Evolutionary conservation across 2,797 vertebrate genomes (phyloP), one percentile per base, ranked within the genome.

Genomic region (Gymnocypris eckloni): DNA sequence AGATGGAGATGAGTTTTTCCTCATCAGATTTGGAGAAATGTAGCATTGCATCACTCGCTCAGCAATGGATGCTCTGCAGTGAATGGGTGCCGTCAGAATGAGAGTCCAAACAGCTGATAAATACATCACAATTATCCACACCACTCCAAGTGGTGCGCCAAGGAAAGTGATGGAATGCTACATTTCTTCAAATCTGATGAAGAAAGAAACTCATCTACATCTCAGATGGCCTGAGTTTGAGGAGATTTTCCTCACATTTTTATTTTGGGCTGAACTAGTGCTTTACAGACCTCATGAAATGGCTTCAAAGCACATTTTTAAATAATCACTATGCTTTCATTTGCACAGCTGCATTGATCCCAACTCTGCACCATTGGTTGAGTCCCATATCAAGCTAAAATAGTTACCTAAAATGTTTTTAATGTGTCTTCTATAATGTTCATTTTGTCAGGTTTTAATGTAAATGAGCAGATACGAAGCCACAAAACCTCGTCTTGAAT

Each of bases 281-380:
- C 64, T 66, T 9, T 67, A 67, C 28, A 67, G 81, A 82, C 69
- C 81, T 56, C 67, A 28, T 82, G 67, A 82, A 67, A 37, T 37
- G 64, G 28, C 28, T 37, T 67, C 33, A 67, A 82, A 77, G 75
- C 50, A 56, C 20, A 8, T n/a, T 77, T 56, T 39, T 39, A 77
- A 77, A 54, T 4, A 39, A 56, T 3, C 50, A 56, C 18, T 22
- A 54, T n/a, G 20, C 11, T 54, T 52, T 76, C 11, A 6, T 7
- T 76, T 54, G 50, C 48, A 37, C 64, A 67, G 64, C 64, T 67
- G 7, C 3, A 3, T 33, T 18, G 28, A 67, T 37, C 64, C 33
- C 28, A 37, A 37, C 59, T 61, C 59, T 25, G 10, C 45, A 0
- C 6, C 13, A 20, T 33, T 33, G 66, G 15, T 37, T 16, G 45